Evolutionary conservation across 2,113 vertebrate species (phyloP), one percentile per base, ranked within the genome.

Genomic region (Otus sunia): DNA sequence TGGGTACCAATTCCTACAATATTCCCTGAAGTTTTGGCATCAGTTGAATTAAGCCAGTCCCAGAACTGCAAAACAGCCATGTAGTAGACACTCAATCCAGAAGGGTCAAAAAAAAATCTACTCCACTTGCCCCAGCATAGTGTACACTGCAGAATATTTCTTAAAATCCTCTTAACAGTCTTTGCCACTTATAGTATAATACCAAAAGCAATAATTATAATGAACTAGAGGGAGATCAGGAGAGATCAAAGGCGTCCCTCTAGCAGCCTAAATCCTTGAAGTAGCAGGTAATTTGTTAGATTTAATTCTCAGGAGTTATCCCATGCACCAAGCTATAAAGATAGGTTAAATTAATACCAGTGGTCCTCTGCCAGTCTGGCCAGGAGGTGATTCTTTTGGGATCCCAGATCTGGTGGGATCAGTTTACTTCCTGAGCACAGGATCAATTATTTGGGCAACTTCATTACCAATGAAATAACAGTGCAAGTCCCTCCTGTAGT

Each of bases 221-320:
- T 68, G 36, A 94, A 86, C 62, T 88, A 74, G 56, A 86, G 23
- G 15, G 66, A 78, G 43, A 95, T 94, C 37, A 22, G 73, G 27
- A 47, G 77, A 92, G 74, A 90, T 97, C 66, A 92, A 88, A 92
- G 34, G 27, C 69, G 59, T 76, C 66, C 69, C 66, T 93, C 58
- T n/a, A 86, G 66, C 62, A 93, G 62, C 49, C 62, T 63, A 75
- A 85, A 41, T 88, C 86, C 88, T 90, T 92, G 50, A 88, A 64
- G 92, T 60, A 82, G 71, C 76, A 68, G 66, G 75, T 92, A 75
- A 71, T 95, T 92, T 95, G 37, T 59, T 85, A 71, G n/a, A 43
- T 75, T 85, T 88, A 86, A 76, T 79, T 94, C 90, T 93, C 66
- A 55, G 52, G 66, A 81, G 56, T 88, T 85, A 62, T 43, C 53